Base-by-base conservation (phyloP, 2,888 invertebrate genomes). In the Chironomus tentans region DNA sequence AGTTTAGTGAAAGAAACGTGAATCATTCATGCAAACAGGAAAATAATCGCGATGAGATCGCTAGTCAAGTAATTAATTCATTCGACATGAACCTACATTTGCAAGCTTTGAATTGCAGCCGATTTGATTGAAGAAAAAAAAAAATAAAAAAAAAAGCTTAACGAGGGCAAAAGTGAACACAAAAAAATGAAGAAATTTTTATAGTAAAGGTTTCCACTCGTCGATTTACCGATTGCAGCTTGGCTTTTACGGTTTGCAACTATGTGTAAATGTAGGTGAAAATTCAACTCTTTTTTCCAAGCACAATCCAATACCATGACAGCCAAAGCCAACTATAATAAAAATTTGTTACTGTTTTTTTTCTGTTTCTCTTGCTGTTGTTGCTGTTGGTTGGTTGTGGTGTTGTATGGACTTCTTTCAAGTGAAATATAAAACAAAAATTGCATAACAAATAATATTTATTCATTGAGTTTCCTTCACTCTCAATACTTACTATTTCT, bases 211-310 rank as follows among this genome's bases (percentile, higher is more conserved):
- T 65, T 65, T 65, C 65, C 65, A 65, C 65, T 65, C 24, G 15
- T 18, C 15, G 56, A 50, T 50, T 28, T 28, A 6, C 28, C 28
- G 28, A 38, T 38, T 38, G 38, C 38, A n/a, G 38, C 38, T 38
- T 38, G 38, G 10, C 38, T 38, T 28, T 28, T 28, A 28, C 28
- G 28, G 28, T 28, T 38, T 56, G 56, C 15, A 56, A 56, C 56
- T 15, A 56, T 50, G 56, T 56, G 56, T 56, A 65, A 69, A 69
- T 69, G 69, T 69, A 69, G 69, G 69, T 69, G 70, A 70, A 70
- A 70, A 50, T 70, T 70, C 18, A 48, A 15, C 50, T 24, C n/a
- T 50, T 70, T 56, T 38, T 56, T 15, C 56, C 15, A 56, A 18
- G 18, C 38, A 38, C 38, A 10, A 38, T 38, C 38, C 10, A 38